These are phyloP conservation scores for Dolichomitus sp. DNA, from an alignment of 2,888 invertebrate species.

Conservation along the genomic window DNA sequence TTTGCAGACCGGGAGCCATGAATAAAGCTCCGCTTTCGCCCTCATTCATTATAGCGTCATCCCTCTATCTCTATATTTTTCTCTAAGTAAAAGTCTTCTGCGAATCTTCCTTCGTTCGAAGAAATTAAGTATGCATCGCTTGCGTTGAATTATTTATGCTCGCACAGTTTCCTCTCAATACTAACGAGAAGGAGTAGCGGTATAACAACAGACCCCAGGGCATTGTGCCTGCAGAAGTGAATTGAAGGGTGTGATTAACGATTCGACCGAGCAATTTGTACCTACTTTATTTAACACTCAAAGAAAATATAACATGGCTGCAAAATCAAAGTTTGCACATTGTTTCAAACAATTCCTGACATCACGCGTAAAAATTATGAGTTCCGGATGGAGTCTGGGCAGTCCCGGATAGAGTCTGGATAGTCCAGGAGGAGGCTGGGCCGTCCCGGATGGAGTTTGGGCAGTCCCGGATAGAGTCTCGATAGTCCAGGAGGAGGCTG, in stretches of 20 bases:
- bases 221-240: constrained; percentile 33
- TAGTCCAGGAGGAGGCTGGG: too few relatives aligned
- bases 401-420: too few relatives aligned
- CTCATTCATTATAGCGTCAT: constrained; percentile 59
- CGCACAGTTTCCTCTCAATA: constrained; percentile 27
- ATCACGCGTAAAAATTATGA: too few relatives aligned
- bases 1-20: constrained; percentile 53
- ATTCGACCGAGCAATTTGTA: constrained; percentile 47
- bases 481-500: too few relatives aligned
- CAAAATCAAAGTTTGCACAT: too few relatives aligned
- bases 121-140: constrained; percentile 71
- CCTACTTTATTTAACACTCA: constrained; percentile 40
- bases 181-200: constrained; percentile 1
- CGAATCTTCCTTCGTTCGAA: constrained; percentile 65
- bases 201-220: constrained; percentile 40
- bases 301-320: neutral
- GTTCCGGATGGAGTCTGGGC: too few relatives aligned
- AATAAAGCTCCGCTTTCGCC: constrained; percentile 52
- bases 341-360: too few relatives aligned
- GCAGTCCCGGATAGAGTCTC: too few relatives aligned
- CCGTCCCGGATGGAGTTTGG: too few relatives aligned
- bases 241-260: constrained; percentile 42
- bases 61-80: constrained; percentile 24
- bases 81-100: constrained; percentile 68
- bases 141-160: constrained; percentile 71